Conservation (phyloP, 2,888 invertebrate species). For the Pollenia griseotomentosa region DNA sequence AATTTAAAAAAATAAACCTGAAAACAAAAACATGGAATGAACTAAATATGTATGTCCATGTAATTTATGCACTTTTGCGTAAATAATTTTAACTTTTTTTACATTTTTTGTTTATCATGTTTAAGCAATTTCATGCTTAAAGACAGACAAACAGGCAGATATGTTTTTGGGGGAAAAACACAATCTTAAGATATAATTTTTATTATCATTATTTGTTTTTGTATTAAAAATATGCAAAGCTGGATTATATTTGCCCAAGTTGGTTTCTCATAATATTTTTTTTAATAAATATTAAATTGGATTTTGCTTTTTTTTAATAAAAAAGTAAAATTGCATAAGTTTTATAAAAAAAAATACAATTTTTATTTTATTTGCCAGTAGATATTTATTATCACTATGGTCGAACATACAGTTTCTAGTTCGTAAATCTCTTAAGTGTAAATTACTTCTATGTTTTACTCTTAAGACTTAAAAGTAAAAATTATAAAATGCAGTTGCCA, state of each 20-base stretch:
- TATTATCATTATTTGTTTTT: not conserved
- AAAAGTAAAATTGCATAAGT: too few relatives aligned
- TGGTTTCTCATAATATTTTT: not conserved
- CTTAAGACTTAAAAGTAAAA: too few relatives aligned
- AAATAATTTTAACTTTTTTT: slow-evolving; percentile 17
- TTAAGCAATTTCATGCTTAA: slow-evolving; percentile 39
- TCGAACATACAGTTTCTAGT: too few relatives aligned
- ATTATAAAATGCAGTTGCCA: too few relatives aligned
- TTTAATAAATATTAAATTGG: too few relatives aligned
- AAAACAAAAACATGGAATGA: slow-evolving; percentile 5
- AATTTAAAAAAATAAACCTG: not conserved
- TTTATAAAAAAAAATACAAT: too few relatives aligned
- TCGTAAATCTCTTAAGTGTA: too few relatives aligned
- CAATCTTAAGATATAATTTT: not conserved
- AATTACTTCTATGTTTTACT: too few relatives aligned
- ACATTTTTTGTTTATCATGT: slow-evolving; percentile 3
- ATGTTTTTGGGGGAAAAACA: not conserved
- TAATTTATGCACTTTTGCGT: slow-evolving; percentile 47
- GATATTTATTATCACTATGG: too few relatives aligned
- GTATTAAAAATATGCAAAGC: slow-evolving; percentile 28
- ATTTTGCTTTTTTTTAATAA: too few relatives aligned
- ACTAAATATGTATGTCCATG: slow-evolving; percentile 32
- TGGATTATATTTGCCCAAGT: slow-evolving; percentile 5
- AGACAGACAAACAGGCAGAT: not conserved
- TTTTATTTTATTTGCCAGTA: too few relatives aligned